Conservation (phyloP, 1,140 invertebrate species). For the Psilanteris sp. region DNA sequence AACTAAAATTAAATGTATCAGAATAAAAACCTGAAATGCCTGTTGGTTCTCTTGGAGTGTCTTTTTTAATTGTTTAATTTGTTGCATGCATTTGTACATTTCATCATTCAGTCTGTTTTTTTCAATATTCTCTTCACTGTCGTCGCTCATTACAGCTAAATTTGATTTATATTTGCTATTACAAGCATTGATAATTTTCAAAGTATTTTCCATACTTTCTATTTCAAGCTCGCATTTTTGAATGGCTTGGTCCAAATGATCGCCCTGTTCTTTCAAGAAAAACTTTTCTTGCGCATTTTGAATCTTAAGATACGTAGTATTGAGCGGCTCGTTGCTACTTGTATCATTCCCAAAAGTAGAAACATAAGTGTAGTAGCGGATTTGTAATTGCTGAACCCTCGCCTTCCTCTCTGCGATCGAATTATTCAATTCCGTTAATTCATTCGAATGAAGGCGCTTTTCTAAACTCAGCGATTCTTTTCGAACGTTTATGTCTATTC, state of each 20-base stretch:
- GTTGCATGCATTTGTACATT: constrained; percentile 71
- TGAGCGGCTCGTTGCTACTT: constrained; percentile 82
- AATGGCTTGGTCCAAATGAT: constrained; percentile 84
- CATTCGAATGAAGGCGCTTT: constrained; percentile 81
- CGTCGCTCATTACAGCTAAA: constrained; percentile 78
- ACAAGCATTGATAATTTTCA: constrained; percentile 84
- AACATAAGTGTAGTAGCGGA: constrained; percentile 69
- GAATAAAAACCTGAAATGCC: constrained; percentile 62
- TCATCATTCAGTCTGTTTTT: constrained; percentile 81
- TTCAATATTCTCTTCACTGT: constrained; percentile 78
- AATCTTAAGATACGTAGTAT: constrained; percentile 84
- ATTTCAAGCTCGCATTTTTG: constrained; percentile 85
- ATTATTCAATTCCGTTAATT: constrained; percentile 81
- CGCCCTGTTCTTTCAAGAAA: constrained; percentile 85
- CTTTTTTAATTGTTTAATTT: constrained; percentile 48
- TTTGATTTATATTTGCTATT: constrained; percentile 83
- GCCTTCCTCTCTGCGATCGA: constrained; percentile 81
- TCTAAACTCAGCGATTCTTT: constrained; percentile 82
- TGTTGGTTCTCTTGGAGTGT: constrained; percentile 52
- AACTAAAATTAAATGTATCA: no score
- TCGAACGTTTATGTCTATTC: constrained; percentile 82
- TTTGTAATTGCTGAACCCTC: constrained; percentile 83
- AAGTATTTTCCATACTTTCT: constrained; percentile 86
- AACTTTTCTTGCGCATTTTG: constrained; percentile 85
- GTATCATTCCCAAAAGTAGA: constrained; percentile 76